Base-by-base conservation (phyloP, 2,888 invertebrate species). In the Acrobasis repandana region DNA sequence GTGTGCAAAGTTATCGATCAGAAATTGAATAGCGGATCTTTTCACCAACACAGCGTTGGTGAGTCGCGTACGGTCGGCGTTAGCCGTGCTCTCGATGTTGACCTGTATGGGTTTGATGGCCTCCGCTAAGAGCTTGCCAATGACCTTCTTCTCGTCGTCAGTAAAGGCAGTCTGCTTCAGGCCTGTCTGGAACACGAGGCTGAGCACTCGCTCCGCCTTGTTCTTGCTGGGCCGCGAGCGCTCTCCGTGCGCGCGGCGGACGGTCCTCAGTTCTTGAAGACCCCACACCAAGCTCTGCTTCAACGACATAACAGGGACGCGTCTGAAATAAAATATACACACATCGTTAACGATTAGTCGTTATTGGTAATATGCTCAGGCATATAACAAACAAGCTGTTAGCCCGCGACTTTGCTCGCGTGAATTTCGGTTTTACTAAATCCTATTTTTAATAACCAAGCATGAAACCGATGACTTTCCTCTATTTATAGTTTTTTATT, bases 21-120 rank as follows among this genome's bases (percentile, higher is more conserved):
- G 20, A 56, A 56, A 56, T 18, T 56, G 56, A 43, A 56, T 36
- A 6, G 56, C 56, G 20, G 56, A 56, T 56, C 56, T 56, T 43
- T 56, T 56, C 20, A 56, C 16, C 16, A 56, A 43, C 38, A 56
- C 56, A 38, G 56, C 16, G 20, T 43, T 38, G 14, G 38, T 43
- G 38, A 56, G 43, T 56, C 56, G 38, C 8, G 56, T 56, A 18
- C 43, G 34, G 56, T 43, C 43, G 11, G 18, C n/a, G 43, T 43
- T 43, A 1, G 43, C 43, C 4, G 43, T 43, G 14, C 43, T 43
- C n/a, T 43, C 43, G 4, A 43, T 43, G 43, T 43, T 43, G 14
- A 43, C 43, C 43, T 43, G 43, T 43, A 43, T 43, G 43, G 43
- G 43, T 43, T 10, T 43, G 11, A 43, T 43, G n/a, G 14, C 43